Conservation (phyloP, 2,113 vertebrate species). For the Onychostoma macrolepis region DNA sequence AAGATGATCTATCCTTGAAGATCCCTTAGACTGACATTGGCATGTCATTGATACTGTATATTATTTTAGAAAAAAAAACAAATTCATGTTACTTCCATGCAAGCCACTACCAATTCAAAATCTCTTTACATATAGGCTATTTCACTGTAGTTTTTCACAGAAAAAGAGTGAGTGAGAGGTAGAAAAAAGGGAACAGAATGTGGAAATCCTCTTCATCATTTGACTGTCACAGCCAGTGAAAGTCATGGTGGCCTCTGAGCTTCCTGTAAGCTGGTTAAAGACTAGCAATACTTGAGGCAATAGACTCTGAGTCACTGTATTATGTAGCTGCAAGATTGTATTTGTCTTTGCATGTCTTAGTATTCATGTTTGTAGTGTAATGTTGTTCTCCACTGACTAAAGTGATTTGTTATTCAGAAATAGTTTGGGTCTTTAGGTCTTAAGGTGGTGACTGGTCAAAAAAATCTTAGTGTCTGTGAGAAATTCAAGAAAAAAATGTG, state of each 20-base stretch:
- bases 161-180: background rate
- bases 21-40: background rate
- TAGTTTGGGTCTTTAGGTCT: background rate
- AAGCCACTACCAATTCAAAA: background rate
- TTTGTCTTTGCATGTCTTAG: constrained; percentile 29
- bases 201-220: background rate
- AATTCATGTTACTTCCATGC: background rate
- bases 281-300: constrained; percentile 18
- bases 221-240: constrained; percentile 14
- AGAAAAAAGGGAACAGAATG: background rate
- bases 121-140: background rate
- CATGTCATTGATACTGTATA: background rate
- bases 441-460: background rate
- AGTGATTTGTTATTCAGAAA: constrained; percentile 1
- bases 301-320: constrained; percentile 28
- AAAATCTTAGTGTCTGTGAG: background rate
- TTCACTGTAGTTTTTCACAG: too few relatives aligned
- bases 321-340: constrained; percentile 11
- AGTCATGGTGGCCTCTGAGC: constrained; percentile 4
- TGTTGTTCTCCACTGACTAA: background rate
- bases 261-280: constrained; percentile 35
- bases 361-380: background rate
- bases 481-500: too few relatives aligned
- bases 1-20: background rate
- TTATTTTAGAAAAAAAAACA: background rate